Base-by-base conservation (phyloP, 1,140 invertebrate genomes). In the Cecropterus lyciades region DNA sequence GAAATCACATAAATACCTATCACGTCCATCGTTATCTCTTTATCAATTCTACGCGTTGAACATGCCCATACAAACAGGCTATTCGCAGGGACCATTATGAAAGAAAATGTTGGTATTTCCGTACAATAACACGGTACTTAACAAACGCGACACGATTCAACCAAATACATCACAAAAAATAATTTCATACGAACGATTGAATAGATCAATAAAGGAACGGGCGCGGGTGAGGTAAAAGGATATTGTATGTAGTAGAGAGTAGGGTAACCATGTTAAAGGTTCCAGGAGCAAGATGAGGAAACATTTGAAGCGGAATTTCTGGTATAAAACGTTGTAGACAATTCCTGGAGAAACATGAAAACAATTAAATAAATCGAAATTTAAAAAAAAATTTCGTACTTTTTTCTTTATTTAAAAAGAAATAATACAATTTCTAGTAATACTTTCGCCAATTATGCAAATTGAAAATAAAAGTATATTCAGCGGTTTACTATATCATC, bases 151-250 rank as follows among this genome's bases (percentile, higher is more conserved):
- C 66, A 67, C 66, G 68, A 77, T 64, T 57, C 68, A 33, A 45
- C 70, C 65, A 69, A 73, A 75, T 66, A 80, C 70, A 73, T 77
- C 65, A 71, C 66, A 65, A 72, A 56, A 69, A 71, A 69, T 68
- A 75, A 80, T 73, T 75, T 72, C 68, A 77, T 76, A 73, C 72
- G 63, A 76, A 73, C 79, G 70, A 84, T 77, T 82, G 75, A 77
- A 78, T 81, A 75, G 75, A 77, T 84, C 77, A 78, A 81, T 81
- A 80, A 77, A 67, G 45, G 65, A 59, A 62, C 65, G 69, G 48
- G 30, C 46, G 42, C 15, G 43, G 49, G 33, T 20, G 48, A 60
- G 43, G 55, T 72, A 67, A 67, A 70, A 69, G 69, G 59, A 70
- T 65, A 55, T 30, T 30, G 65, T 27, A 59, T 71, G 48, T 27